Evolutionary conservation across 1,140 invertebrate species (phyloP).

Genomic region (Atta colombica): DNA sequence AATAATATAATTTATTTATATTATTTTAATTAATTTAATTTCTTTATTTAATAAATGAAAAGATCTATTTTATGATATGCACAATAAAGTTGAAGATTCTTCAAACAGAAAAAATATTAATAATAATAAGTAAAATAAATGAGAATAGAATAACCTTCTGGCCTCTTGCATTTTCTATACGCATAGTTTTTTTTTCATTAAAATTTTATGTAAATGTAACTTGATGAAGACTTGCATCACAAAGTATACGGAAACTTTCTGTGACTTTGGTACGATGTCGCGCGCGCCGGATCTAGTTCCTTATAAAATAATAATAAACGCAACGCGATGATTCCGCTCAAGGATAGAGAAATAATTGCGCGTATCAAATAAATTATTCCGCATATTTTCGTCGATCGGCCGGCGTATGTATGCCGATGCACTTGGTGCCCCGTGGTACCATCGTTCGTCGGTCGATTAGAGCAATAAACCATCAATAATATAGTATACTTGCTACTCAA

Average conservation of each 20-base stretch:
- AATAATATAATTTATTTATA: neutral
- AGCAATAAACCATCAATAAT: slow-evolving; percentile 73
- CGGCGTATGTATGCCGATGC: slow-evolving; percentile 33
- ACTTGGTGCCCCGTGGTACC: slow-evolving; percentile 49
- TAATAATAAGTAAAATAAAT: neutral
- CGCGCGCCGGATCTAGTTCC: slow-evolving; percentile 12
- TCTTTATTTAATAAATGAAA: neutral
- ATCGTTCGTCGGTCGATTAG: slow-evolving; percentile 62
- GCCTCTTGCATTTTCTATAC: neutral
- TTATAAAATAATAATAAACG: slow-evolving; percentile 49
- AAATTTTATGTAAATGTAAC: slow-evolving; percentile 25
- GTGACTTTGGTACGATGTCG: slow-evolving; percentile 30
- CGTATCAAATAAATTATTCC: slow-evolving; percentile 40
- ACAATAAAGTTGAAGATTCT: neutral
- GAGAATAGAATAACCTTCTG: neutral
- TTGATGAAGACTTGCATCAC: neutral
- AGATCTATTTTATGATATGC: neutral
- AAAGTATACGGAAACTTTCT: slow-evolving; percentile 39
- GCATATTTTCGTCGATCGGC: slow-evolving; percentile 41
- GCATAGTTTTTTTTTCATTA: slow-evolving; percentile 25
- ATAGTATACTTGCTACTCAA: slow-evolving; percentile 53
- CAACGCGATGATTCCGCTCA: slow-evolving; percentile 23
- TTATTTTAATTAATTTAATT: too few relatives aligned
- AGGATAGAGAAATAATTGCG: slow-evolving; percentile 58
- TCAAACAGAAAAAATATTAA: neutral